phyloP scores from a whole-genome alignment of 2,888 invertebrate species.

The Tenthredo scrophulariae region DNA sequence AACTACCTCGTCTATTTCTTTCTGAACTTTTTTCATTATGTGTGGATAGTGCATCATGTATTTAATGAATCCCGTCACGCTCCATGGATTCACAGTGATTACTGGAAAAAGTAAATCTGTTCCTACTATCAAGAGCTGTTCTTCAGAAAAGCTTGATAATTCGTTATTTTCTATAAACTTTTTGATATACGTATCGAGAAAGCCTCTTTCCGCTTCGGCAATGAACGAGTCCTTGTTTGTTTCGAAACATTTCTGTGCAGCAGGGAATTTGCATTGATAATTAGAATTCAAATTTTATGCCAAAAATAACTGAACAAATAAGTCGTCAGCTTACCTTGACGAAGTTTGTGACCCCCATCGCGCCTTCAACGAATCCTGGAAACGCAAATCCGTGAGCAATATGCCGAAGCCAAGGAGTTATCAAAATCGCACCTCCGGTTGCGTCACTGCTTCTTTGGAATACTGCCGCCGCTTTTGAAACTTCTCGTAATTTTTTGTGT shows the following conservation, averaged over 20 bases:
- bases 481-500: conserved; percentile 78
- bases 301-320: not conserved
- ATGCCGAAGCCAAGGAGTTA: conserved; percentile 83
- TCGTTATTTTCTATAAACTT: conserved; percentile 80
- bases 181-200: conserved; percentile 83
- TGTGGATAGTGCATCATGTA: conserved; percentile 81
- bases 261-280: not conserved
- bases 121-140: conserved; percentile 82
- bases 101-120: conserved; percentile 84
- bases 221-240: conserved; percentile 77
- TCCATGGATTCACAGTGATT: conserved; percentile 79
- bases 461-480: conserved; percentile 77
- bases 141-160: conserved; percentile 79
- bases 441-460: conserved; percentile 83
- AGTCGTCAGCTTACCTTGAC: conserved; percentile 76
- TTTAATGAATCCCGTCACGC: conserved; percentile 80
- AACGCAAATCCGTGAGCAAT: conserved; percentile 82
- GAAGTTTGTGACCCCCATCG: conserved; percentile 79
- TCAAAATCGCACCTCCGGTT: conserved; percentile 81
- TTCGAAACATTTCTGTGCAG: conserved; percentile 77
- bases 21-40: conserved; percentile 81
- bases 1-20: conserved; percentile 83
- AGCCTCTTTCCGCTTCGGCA: conserved; percentile 80
- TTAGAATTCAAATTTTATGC: not conserved
- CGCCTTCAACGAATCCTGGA: conserved; percentile 78